Percentiles rank a stretch among this genome's conserved stretches.
Conservation (phyloP, 2,888 invertebrate genomes). For the Dolichopus griseipennis region DNA sequence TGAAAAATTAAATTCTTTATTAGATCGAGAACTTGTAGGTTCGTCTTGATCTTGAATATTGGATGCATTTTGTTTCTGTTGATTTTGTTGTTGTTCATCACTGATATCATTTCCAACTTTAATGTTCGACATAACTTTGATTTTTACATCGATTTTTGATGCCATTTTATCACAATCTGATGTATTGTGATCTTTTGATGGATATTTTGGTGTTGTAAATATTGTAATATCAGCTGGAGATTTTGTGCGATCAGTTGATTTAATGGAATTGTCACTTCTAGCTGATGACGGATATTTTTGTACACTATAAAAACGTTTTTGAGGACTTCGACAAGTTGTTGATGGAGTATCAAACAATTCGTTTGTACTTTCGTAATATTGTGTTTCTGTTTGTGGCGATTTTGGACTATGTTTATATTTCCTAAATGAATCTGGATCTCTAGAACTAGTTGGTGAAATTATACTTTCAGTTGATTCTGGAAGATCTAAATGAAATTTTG, state of each 20-base stretch:
- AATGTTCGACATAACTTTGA: conserved; percentile 45
- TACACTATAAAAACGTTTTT: background rate
- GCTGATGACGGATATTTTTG: conserved; percentile 8
- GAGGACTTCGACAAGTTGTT: background rate
- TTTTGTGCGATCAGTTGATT: background rate
- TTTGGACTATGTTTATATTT: background rate
- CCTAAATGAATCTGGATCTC: background rate
- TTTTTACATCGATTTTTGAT: conserved; percentile 49
- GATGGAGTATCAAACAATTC: background rate
- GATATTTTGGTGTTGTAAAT: conserved; percentile 11
- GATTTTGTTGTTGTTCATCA: conserved; percentile 9
- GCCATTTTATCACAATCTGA: conserved; percentile 29
- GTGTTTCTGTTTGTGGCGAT: background rate
- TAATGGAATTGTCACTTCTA: background rate
- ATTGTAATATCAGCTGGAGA: conserved; percentile 18
- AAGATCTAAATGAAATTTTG: background rate
- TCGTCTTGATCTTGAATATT: conserved; percentile 9
- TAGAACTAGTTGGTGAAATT: background rate
- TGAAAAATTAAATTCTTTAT: background rate
- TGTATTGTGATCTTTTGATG: background rate
- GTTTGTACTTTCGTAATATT: background rate
- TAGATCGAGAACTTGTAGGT: background rate
- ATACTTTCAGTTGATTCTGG: background rate
- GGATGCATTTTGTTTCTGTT: conserved; percentile 19
- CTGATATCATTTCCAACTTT: conserved; percentile 38